Conservation (phyloP, 1,140 invertebrate species). For the Prorops nasuta region DNA sequence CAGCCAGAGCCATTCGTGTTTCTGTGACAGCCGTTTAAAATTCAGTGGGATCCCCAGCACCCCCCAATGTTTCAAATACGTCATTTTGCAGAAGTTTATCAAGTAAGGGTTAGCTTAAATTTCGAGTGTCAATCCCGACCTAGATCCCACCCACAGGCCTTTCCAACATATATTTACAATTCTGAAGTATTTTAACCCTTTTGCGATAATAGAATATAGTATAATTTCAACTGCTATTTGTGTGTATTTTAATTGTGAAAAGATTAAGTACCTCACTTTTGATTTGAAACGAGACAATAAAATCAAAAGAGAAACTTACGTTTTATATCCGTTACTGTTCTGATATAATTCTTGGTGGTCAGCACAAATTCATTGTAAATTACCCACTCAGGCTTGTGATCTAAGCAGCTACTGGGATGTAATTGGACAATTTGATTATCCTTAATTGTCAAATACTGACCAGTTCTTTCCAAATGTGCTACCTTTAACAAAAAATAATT, state of each 20-base stretch:
- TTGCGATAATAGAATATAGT: too few species aligned
- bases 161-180: too few species aligned
- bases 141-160: too few species aligned
- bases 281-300: conserved; percentile 7
- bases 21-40: too few species aligned
- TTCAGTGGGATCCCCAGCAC: too few species aligned
- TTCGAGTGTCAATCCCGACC: too few species aligned
- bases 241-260: neutral
- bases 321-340: conserved; percentile 98
- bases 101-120: too few species aligned
- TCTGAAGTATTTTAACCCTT: neutral
- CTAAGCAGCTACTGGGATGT: conserved; percentile 97
- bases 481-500: conserved; percentile 61
- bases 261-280: neutral
- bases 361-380: conserved; percentile 99
- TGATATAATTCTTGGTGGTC: conserved; percentile 99
- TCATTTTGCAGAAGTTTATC: too few species aligned
- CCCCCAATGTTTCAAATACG: too few species aligned
- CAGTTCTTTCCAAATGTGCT: conserved; percentile 91
- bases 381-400: conserved; percentile 99
- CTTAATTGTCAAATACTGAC: conserved; percentile 98
- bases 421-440: conserved; percentile 99
- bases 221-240: too few species aligned
- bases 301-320: conserved; percentile 65
- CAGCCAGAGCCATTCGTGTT: too few species aligned